These are phyloP conservation scores for Vanessa tameamea DNA, from an alignment of 1,140 invertebrate genomes.

Conservation along the genomic window DNA sequence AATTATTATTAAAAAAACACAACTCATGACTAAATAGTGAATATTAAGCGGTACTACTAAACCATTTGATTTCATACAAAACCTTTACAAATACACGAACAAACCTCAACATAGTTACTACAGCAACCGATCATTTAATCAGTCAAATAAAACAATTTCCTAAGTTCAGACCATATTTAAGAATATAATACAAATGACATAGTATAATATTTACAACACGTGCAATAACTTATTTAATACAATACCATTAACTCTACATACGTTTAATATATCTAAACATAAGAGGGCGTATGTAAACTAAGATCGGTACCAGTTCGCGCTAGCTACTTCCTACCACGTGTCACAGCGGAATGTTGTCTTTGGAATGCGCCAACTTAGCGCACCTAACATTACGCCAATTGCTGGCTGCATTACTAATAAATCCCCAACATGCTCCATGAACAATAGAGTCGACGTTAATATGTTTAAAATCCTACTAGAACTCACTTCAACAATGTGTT, in stretches of 20 bases:
- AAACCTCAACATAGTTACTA: no score
- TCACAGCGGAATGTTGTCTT: constrained; percentile 35
- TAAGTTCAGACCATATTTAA: neutral
- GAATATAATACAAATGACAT: neutral
- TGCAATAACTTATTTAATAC: neutral
- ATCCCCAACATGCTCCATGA: constrained; percentile 12
- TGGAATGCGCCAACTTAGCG: constrained; percentile 35
- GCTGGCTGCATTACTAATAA: constrained; percentile 8
- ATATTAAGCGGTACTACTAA: no score
- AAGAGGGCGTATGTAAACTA: constrained; percentile 13
- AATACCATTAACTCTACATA: neutral
- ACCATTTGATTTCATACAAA: no score
- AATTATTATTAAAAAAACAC: no score
- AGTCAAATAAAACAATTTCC: no score
- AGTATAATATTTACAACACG: neutral
- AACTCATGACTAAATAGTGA: no score
- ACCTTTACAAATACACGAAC: no score
- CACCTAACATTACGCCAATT: constrained; percentile 26
- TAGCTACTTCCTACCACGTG: constrained; percentile 46
- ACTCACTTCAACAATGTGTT: constrained; percentile 8
- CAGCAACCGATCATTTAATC: no score
- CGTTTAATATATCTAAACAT: neutral
- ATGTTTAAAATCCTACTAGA: constrained; percentile 5
- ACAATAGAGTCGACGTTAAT: constrained; percentile 15
- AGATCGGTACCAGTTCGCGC: constrained; percentile 30